Conservation (phyloP, 2,888 invertebrate species). For the Drosophila paracracens region DNA sequence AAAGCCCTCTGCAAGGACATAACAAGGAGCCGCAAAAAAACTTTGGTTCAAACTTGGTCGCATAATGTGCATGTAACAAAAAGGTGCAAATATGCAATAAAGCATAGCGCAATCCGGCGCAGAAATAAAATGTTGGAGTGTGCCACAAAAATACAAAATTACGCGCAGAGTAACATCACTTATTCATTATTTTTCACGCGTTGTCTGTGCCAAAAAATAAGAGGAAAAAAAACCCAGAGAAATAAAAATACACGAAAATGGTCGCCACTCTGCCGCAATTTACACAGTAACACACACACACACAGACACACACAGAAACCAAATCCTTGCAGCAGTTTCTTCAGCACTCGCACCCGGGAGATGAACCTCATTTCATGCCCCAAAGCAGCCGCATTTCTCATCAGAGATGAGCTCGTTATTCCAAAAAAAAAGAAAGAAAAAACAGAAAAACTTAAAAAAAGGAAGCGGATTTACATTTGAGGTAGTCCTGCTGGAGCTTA, state of each 20-base stretch:
- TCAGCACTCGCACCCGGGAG: slow-evolving; percentile 41
- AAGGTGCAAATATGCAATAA: slow-evolving; percentile 70
- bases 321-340: slow-evolving; percentile 46
- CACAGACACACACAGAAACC: neutral
- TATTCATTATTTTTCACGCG: slow-evolving; percentile 73
- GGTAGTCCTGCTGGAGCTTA: slow-evolving; percentile 12
- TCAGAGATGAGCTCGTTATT: slow-evolving; percentile 48
- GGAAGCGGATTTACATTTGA: slow-evolving; percentile 2
- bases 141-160: slow-evolving; percentile 55
- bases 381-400: slow-evolving; percentile 29
- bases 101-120: slow-evolving; percentile 31
- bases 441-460: neutral
- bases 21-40: neutral
- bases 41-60: slow-evolving; percentile 60
- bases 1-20: neutral
- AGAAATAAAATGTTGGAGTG: slow-evolving; percentile 54
- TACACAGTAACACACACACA: slow-evolving; percentile 31
- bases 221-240: slow-evolving; percentile 1
- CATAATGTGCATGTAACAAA: slow-evolving; percentile 42
- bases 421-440: slow-evolving; percentile 20
- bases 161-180: slow-evolving; percentile 48
- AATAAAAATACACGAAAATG: slow-evolving; percentile 22
- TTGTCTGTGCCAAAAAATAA: slow-evolving; percentile 48
- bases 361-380: slow-evolving; percentile 58
- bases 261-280: slow-evolving; percentile 42